Evolutionary conservation across 2,797 vertebrate species (phyloP).

Genomic region (Cynopterus sphinx): DNA sequence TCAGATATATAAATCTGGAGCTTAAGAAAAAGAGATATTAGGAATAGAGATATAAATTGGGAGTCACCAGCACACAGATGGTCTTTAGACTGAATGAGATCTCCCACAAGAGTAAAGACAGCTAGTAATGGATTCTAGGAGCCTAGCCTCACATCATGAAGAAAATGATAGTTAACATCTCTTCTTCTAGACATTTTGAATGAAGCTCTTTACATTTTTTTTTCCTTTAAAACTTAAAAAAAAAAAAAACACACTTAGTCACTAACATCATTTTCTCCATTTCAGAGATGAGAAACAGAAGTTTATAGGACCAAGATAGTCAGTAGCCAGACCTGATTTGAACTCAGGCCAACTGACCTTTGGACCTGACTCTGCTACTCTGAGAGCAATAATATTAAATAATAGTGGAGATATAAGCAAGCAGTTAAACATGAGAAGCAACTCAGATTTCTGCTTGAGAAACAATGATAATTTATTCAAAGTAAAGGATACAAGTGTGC

Average conservation of each 20-base stretch:
- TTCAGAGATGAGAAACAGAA: neutral
- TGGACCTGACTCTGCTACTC: neutral
- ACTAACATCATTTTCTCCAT: neutral
- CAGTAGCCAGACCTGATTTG: neutral
- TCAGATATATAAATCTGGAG: neutral
- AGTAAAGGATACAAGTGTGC: neutral
- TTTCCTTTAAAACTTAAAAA: neutral
- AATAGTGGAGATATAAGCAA: neutral
- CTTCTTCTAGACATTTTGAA: neutral
- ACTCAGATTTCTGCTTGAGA: neutral
- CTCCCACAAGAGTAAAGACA: neutral
- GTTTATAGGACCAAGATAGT: neutral
- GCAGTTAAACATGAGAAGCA: neutral
- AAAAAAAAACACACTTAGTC: neutral
- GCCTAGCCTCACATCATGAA: neutral
- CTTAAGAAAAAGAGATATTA: neutral
- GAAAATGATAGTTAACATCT: neutral
- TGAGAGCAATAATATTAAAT: constrained; percentile 10
- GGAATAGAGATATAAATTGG: neutral
- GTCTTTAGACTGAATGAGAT: neutral
- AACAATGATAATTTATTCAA: neutral
- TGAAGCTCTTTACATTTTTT: constrained; percentile 18
- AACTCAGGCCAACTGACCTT: neutral
- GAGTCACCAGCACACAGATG: neutral
- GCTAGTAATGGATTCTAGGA: neutral